Conservation (phyloP, 2,113 vertebrate species). For the Symphodus melops region DNA sequence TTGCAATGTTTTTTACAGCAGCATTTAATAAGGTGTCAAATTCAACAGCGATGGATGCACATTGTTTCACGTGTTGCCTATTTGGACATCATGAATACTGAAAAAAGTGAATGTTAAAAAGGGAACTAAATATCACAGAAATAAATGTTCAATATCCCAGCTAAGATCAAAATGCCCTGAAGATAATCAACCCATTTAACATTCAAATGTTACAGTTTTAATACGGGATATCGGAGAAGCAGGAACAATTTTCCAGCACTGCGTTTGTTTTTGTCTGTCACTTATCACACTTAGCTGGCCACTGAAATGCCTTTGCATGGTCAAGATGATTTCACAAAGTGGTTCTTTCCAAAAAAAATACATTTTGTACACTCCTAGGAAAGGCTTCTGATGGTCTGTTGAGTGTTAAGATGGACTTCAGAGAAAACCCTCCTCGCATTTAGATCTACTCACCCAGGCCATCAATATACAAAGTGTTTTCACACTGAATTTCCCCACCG, state of each 20-base stretch:
- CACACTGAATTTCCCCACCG: background rate
- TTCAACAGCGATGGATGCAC: conserved; percentile 46
- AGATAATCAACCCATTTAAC: background rate
- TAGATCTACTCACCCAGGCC: background rate
- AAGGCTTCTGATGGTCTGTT: background rate
- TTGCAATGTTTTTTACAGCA: conserved; percentile 4
- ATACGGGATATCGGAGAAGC: background rate
- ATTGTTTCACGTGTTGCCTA: conserved; percentile 78
- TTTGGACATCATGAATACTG: conserved; percentile 60
- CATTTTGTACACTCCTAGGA: background rate
- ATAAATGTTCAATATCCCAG: background rate
- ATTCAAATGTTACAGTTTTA: background rate
- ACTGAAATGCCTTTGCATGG: background rate
- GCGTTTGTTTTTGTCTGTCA: background rate
- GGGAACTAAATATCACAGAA: conserved; percentile 57
- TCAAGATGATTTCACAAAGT: background rate
- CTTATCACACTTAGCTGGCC: background rate
- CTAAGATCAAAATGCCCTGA: background rate
- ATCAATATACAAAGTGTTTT: conserved; percentile 12
- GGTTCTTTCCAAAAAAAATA: background rate
- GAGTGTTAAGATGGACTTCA: background rate
- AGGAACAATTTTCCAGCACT: background rate
- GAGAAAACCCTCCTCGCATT: background rate
- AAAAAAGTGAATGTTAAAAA: conserved; percentile 66
- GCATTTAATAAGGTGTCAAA: conserved; percentile 27